Base-by-base conservation (phyloP, 2,888 invertebrate genomes). In the Tenthredo amoena region DNA sequence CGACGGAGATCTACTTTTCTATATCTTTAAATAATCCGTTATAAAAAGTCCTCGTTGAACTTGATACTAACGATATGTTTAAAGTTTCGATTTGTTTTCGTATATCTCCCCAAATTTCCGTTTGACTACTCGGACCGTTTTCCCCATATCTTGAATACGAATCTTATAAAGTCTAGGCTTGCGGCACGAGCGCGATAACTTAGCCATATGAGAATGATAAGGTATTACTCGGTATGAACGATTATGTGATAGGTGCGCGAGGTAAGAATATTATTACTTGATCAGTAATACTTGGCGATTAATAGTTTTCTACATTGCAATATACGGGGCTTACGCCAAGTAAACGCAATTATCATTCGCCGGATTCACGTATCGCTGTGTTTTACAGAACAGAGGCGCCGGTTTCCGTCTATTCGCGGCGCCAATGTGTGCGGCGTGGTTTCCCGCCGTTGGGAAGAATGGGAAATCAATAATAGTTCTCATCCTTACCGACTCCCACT, bases 401-500 rank as follows among this genome's bases (percentile, higher is more conserved):
- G 50, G 31, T 77, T 77, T 77, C 34, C 50, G 55, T 47, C 15
- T 7, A 50, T 1, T 34, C 34, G 47, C 82, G 62, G 31, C 82
- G 72, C 62, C 81, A 55, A 84, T 77, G 85, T 62, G 43, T 37
- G 50, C 40, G n/a, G n/a, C 21, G 21, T 58, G 82, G 81, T 89
- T 91, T 91, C 91, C 91, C 91, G 91, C 91, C 88, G 89, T 89
- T 89, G 88, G 88, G 86, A 87, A 88, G 86, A 86, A 87, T 87
- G 88, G 37, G 40, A 58, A 81, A 91, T 91, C 91, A 89, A 91
- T 92, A 91, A 89, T 90, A 91, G 91, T 90, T 88, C 87, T 89
- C 92, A 88, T 88, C 89, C 85, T 92, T 92, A 92, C 91, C 92
- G 92, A 92, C 92, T 87, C 83, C 68, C 68, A 86, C 87, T 86